Conservation (phyloP, 2,888 invertebrate species). For the Dynastes maya region DNA sequence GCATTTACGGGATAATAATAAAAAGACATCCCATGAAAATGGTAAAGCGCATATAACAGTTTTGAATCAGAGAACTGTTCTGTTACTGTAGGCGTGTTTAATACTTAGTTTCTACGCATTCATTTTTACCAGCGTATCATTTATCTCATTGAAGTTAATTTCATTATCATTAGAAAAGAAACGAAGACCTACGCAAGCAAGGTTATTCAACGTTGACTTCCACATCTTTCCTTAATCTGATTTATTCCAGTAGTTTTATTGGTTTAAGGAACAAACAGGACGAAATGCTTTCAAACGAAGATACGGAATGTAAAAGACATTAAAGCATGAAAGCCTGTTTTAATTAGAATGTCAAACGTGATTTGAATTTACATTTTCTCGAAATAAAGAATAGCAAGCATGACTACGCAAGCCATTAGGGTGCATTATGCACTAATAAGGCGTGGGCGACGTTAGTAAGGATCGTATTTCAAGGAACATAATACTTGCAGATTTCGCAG, state of each 20-base stretch:
- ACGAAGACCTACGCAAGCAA: too few species aligned
- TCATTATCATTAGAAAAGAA: too few species aligned
- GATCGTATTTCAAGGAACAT: constrained; percentile 52
- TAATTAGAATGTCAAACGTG: constrained; percentile 11
- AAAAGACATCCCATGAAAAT: too few species aligned
- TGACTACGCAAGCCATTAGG: background rate
- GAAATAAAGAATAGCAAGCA: constrained; percentile 1
- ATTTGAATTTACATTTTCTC: background rate
- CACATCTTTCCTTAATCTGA: background rate
- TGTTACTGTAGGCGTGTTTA: too few species aligned
- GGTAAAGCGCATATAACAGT: too few species aligned
- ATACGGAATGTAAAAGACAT: background rate
- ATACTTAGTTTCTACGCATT: too few species aligned
- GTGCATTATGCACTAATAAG: background rate
- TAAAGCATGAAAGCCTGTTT: background rate
- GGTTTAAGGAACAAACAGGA: background rate
- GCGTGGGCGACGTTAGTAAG: constrained; percentile 26
- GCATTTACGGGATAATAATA: too few species aligned
- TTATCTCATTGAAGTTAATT: too few species aligned
- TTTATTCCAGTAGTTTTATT: constrained; percentile 1
- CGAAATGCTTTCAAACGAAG: background rate
- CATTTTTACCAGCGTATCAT: too few species aligned
- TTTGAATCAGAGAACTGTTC: too few species aligned
- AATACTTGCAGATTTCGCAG: constrained; percentile 86
- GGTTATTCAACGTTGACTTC: too few species aligned